phyloP scores from a whole-genome alignment of 2,888 invertebrate species.

The Globia sparganii region DNA sequence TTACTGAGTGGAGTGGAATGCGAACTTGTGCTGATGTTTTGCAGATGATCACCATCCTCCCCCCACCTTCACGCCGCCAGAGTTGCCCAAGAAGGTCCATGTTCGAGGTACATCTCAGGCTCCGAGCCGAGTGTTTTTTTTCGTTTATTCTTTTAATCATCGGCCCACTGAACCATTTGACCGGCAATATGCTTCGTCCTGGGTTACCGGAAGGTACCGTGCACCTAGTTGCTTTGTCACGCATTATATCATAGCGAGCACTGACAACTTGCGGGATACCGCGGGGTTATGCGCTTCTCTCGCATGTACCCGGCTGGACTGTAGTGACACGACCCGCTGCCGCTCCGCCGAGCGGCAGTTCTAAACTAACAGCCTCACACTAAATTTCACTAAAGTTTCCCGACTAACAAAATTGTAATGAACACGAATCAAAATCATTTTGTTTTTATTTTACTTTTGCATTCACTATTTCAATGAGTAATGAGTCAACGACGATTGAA shows the following conservation, averaged over 20 bases:
- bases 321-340: constrained; percentile 75
- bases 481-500: constrained; percentile 71
- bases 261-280: constrained; percentile 75
- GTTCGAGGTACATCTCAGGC: constrained; percentile 95
- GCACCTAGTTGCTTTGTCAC: constrained; percentile 90
- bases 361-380: constrained; percentile 61
- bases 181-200: constrained; percentile 87
- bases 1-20: constrained; percentile 90
- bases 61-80: constrained; percentile 99
- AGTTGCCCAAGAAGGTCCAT: constrained; percentile 99
- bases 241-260: constrained; percentile 88
- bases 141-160: constrained; percentile 82
- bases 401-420: constrained; percentile 60
- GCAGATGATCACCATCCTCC: constrained; percentile 99
- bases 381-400: constrained; percentile 53
- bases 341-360: constrained; percentile 75
- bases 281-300: constrained; percentile 78
- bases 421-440: constrained; percentile 64
- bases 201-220: constrained; percentile 81
- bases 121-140: constrained; percentile 87
- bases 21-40: constrained; percentile 94
- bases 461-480: constrained; percentile 77
- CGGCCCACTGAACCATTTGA: constrained; percentile 85
- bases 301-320: constrained; percentile 85
- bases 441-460: constrained; percentile 79